These are phyloP conservation scores for Phlogophora meticulosa DNA, from an alignment of 2,888 invertebrate species.

Conservation along the genomic window DNA sequence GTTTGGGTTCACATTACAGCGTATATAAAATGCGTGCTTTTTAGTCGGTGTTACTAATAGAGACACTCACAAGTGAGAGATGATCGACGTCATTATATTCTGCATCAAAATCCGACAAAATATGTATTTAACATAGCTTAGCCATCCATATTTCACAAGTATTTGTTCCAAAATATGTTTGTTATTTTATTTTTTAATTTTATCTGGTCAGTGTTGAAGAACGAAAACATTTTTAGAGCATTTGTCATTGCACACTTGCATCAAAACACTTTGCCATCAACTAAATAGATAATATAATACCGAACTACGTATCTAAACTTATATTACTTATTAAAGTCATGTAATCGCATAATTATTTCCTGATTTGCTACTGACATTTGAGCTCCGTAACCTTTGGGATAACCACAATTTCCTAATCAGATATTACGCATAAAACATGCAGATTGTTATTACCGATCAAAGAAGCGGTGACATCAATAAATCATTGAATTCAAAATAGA, in stretches of 20 bases:
- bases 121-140: too few relatives aligned
- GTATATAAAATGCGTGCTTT: too few relatives aligned
- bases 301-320: background rate
- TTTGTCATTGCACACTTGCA: background rate
- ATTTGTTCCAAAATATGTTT: background rate
- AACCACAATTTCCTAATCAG: slow-evolving; percentile 34
- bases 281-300: background rate
- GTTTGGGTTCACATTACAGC: too few relatives aligned
- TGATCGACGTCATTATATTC: too few relatives aligned
- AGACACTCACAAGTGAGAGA: too few relatives aligned
- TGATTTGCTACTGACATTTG: slow-evolving; percentile 53
- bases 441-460: background rate
- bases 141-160: background rate
- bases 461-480: background rate
- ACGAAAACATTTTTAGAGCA: slow-evolving; percentile 6
- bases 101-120: too few relatives aligned
- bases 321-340: slow-evolving; percentile 27
- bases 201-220: too few relatives aligned
- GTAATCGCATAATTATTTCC: slow-evolving; percentile 46
- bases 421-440: slow-evolving; percentile 16
- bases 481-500: background rate
- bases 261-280: background rate
- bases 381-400: slow-evolving; percentile 22
- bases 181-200: too few relatives aligned
- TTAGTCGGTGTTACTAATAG: too few relatives aligned